Evolutionary conservation across 2,797 vertebrate genomes (phyloP).

Genomic region (Enteromius thamalakanensis): DNA sequence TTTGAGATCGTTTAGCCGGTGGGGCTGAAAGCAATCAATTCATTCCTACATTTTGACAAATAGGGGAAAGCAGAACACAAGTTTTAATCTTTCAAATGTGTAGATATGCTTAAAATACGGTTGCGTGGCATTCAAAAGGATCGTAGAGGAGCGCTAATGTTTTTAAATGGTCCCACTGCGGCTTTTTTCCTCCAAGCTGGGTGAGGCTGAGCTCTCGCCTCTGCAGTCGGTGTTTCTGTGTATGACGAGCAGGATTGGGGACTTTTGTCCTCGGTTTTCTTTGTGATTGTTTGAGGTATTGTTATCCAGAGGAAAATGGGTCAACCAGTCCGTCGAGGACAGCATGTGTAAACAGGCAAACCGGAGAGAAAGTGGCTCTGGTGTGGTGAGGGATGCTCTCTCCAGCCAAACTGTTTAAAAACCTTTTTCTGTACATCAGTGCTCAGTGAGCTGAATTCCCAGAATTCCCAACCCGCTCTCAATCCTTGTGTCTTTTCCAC

Average conservation of each 20-base stretch:
- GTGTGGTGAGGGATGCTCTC: slow-evolving; percentile 12
- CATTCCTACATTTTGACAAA: not conserved
- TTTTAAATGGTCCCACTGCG: slow-evolving; percentile 68
- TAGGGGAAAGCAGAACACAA: not conserved
- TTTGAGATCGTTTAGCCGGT: not conserved
- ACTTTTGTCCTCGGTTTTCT: slow-evolving; percentile 68
- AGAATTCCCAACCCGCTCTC: slow-evolving; percentile 41
- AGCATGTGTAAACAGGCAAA: slow-evolving; percentile 68
- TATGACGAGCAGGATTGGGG: slow-evolving; percentile 68
- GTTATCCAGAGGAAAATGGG: slow-evolving; percentile 79
- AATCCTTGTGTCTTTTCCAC: slow-evolving; percentile 58
- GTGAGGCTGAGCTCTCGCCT: slow-evolving; percentile 57
- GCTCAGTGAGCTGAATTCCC: slow-evolving; percentile 22
- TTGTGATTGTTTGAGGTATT: slow-evolving; percentile 72
- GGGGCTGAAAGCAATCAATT: not conserved
- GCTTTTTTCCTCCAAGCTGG: slow-evolving; percentile 7
- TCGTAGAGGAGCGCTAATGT: slow-evolving; percentile 66
- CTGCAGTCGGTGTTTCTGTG: slow-evolving; percentile 68
- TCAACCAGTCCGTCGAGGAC: slow-evolving; percentile 75
- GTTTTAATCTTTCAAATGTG: not conserved
- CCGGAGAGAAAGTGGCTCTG: not conserved
- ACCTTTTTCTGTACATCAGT: slow-evolving; percentile 30
- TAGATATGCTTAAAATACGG: not conserved
- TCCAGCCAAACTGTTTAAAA: slow-evolving; percentile 45
- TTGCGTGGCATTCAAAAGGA: slow-evolving; percentile 45